Base-by-base conservation (phyloP, 2,113 vertebrate species). In the Onychostruthus taczanowskii region DNA sequence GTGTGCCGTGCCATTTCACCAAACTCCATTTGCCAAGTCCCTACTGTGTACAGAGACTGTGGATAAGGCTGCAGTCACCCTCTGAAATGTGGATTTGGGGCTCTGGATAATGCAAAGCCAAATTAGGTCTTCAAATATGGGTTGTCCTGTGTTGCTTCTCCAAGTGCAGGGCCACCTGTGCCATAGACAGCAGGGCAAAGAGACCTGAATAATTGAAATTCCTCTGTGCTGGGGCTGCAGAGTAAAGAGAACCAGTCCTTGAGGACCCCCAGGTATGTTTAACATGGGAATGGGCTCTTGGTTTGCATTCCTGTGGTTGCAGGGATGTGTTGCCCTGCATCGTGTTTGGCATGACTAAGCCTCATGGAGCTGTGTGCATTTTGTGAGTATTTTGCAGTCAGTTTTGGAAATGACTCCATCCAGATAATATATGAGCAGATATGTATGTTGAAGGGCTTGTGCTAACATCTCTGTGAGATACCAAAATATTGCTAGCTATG, bases 1-100 rank as follows among this genome's bases (percentile, higher is more conserved):
- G 66, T 4, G 37, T 7, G 28, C 89, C 3, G 50, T 97, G 96
- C 93, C 94, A 89, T 96, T 96, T 95, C 95, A 95, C 95, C 96
- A 96, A 94, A 96, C 81, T 94, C 87, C 74, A 46, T 94, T 97
- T 95, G 93, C 93, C 94, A 96, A 96, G 91, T 69, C 91, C 80
- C 93, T 56, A 78, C 89, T 62, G 87, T 28, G 82, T 64, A 76
- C 94, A 96, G 92, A 81, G 90, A 67, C 75, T 85, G 74, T 7
- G 24, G 91, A 94, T 84, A 73, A 89, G 93, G 81, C 89, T 94
- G 81, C 78, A 69, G 62, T 22, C 53, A 2, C 86, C 91, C 77
- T 82, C 87, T 44, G 50, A 95, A 96, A 73, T 0, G 41, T 66
- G 87, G 81, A 58, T 93, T 87, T 94, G 2, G 84, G 89, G 76